These are phyloP conservation scores for Diplosoma virens DNA, from an alignment of 23 tunicate genomes.

Conservation along the genomic window DNA sequence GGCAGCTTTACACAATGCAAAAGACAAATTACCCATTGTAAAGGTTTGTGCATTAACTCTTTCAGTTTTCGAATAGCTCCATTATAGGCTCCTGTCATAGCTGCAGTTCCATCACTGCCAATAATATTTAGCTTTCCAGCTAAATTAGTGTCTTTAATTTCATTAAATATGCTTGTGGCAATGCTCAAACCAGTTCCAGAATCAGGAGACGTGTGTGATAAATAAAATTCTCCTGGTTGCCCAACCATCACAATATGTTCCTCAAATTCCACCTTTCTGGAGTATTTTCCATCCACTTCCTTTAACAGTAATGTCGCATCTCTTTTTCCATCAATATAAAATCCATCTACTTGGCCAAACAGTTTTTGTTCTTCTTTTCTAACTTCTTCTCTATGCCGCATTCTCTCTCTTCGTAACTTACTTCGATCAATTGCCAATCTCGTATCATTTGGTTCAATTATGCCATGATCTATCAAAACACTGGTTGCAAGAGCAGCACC, in stretches of 20 bases:
- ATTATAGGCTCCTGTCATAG: constrained; percentile 20
- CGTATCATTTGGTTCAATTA: too few species aligned
- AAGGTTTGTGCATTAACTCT: constrained; percentile 7
- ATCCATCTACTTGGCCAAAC: constrained; percentile 2
- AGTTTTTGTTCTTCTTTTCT: constrained; percentile 4
- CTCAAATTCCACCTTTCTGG: background rate
- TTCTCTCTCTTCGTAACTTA: too few species aligned
- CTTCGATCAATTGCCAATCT: too few species aligned
- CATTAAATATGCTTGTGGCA: constrained; percentile 3
- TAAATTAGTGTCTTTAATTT: constrained; percentile 5
- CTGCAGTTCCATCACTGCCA: constrained; percentile 34
- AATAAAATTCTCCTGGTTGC: constrained; percentile 27
- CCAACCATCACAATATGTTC: constrained; percentile 30
- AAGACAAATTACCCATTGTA: constrained; percentile 28
- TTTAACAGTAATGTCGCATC: constrained; percentile 1
- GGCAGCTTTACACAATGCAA: constrained; percentile 23
- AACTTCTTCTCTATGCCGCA: constrained; percentile 7
- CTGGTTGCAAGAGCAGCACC: too few species aligned
- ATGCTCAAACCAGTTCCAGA: constrained; percentile 17
- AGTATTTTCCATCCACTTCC: constrained; percentile 12
- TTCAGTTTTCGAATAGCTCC: constrained; percentile 4
- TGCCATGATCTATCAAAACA: too few species aligned
- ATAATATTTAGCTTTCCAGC: background rate
- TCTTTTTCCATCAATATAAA: constrained; percentile 22
- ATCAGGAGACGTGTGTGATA: constrained; percentile 14